A percentile compares a stretch with the other conserved stretches of the same genome.
phyloP scores from a whole-genome alignment of 1,140 invertebrate species.

The Solenopsis invicta region DNA sequence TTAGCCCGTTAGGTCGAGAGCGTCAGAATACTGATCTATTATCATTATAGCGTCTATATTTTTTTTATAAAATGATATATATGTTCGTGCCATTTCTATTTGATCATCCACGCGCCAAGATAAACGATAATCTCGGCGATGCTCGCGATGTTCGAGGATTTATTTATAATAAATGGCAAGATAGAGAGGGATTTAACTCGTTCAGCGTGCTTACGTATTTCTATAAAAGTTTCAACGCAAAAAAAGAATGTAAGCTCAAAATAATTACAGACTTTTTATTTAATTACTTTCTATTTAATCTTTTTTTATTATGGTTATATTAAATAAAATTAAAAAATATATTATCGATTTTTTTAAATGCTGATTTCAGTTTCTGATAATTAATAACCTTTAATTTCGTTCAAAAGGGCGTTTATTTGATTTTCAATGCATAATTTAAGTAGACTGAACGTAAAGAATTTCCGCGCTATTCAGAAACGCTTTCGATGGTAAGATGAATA shows the following conservation, averaged over 20 bases:
- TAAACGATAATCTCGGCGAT: slow-evolving; percentile 43
- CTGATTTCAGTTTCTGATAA: neutral
- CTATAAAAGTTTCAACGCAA: neutral
- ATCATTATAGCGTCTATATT: slow-evolving; percentile 27
- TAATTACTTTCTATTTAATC: neutral
- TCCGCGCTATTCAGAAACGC: slow-evolving; percentile 26
- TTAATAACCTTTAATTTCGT: slow-evolving; percentile 11
- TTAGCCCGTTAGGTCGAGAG: slow-evolving; percentile 1
- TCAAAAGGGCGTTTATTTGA: slow-evolving; percentile 25
- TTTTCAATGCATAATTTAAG: slow-evolving; percentile 43
- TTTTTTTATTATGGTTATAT: neutral
- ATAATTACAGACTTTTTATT: neutral
- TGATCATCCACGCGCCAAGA: slow-evolving; percentile 28
- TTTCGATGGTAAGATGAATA: slow-evolving; percentile 51
- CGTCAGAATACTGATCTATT: slow-evolving; percentile 46
- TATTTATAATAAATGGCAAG: slow-evolving; percentile 47
- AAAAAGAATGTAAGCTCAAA: neutral
- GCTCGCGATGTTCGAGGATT: slow-evolving; percentile 8
- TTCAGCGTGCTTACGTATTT: slow-evolving; percentile 7
- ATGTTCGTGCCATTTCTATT: slow-evolving; percentile 11
- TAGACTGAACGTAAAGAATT: slow-evolving; percentile 24
- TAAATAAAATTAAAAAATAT: slow-evolving; percentile 28
- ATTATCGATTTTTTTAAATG: slow-evolving; percentile 15
- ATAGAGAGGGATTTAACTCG: slow-evolving; percentile 2
- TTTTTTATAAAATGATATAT: slow-evolving; percentile 25